These are phyloP conservation scores for Latrodectus geometricus DNA, from an alignment of 1,140 invertebrate genomes.

Conservation along the genomic window DNA sequence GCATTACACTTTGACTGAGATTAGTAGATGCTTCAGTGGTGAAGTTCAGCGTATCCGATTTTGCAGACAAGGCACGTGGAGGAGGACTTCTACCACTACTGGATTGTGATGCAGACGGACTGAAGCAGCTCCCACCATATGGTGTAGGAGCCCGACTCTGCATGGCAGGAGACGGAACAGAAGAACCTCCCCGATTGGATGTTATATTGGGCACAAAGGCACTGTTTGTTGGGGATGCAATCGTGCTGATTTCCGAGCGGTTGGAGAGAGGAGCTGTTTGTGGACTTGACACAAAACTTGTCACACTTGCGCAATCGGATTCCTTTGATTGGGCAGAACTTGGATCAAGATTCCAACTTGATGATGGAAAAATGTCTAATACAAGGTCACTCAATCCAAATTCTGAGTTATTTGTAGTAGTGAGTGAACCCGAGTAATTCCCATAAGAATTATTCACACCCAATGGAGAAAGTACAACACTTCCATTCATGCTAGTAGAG, in stretches of 20 bases:
- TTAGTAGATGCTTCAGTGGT: constrained; percentile 14
- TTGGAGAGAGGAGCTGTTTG: constrained; percentile 43
- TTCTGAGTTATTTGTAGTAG: constrained; percentile 5
- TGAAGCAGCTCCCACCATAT: constrained; percentile 46
- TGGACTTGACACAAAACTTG: constrained; percentile 40
- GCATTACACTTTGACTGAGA: constrained; percentile 11
- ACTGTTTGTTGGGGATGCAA: constrained; percentile 46
- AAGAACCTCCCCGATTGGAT: constrained; percentile 26
- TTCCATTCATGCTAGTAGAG: constrained; percentile 44
- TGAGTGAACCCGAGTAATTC: constrained; percentile 32
- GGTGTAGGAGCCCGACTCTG: constrained; percentile 45
- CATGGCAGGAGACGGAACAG: constrained; percentile 38
- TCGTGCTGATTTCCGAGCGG: constrained; percentile 9
- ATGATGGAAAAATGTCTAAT: constrained; percentile 44
- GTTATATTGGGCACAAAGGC: constrained; percentile 44
- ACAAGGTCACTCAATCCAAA: constrained; percentile 35
- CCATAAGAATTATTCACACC: constrained; percentile 24
- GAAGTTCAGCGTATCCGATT: constrained; percentile 33
- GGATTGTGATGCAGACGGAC: constrained; percentile 33
- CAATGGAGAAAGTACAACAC: constrained; percentile 29
- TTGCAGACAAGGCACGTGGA: constrained; percentile 42
- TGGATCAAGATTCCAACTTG: constrained; percentile 37
- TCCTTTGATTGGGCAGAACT: constrained; percentile 38
- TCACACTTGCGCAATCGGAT: constrained; percentile 16
- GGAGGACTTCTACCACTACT: constrained; percentile 23